Percentiles rank a stretch among this genome's conserved stretches.
These are phyloP conservation scores for Rallus crepitans DNA, from an alignment of 2,797 vertebrate genomes.

Conservation along the genomic window DNA sequence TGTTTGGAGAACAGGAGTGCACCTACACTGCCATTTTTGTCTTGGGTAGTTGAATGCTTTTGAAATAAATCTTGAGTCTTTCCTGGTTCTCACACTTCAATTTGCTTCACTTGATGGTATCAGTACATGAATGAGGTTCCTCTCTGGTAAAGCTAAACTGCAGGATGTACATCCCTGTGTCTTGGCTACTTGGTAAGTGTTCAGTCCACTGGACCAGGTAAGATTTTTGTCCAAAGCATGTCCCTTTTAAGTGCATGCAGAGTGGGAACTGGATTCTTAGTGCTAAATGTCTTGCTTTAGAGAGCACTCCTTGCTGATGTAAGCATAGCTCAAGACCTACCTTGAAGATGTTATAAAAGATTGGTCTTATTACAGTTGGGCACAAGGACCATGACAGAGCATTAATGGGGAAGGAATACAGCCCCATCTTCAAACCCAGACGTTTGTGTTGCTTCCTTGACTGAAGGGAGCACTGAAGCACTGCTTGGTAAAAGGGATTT, in stretches of 20 bases:
- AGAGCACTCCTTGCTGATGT: background rate
- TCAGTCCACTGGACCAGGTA: background rate
- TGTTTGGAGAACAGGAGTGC: background rate
- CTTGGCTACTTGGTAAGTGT: background rate
- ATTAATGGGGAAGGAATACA: background rate
- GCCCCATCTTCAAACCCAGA: background rate
- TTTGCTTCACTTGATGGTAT: background rate
- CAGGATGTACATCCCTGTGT: fast-evolving
- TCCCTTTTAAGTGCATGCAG: background rate
- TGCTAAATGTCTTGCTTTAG: fast-evolving
- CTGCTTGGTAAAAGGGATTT: background rate
- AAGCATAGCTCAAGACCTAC: background rate
- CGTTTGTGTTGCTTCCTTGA: background rate
- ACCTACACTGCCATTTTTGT: background rate
- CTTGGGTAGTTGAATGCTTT: background rate
- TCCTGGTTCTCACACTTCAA: background rate
- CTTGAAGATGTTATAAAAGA: background rate
- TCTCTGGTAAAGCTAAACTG: background rate
- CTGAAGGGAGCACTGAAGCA: background rate
- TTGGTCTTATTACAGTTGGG: background rate
- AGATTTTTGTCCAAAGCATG: background rate
- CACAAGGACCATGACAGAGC: background rate
- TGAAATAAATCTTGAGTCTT: background rate
- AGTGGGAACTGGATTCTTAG: background rate
- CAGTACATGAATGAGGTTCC: too few relatives aligned